Evolutionary conservation across 2,113 vertebrate species (phyloP).

Genomic region (Dicentrarchus labrax): DNA sequence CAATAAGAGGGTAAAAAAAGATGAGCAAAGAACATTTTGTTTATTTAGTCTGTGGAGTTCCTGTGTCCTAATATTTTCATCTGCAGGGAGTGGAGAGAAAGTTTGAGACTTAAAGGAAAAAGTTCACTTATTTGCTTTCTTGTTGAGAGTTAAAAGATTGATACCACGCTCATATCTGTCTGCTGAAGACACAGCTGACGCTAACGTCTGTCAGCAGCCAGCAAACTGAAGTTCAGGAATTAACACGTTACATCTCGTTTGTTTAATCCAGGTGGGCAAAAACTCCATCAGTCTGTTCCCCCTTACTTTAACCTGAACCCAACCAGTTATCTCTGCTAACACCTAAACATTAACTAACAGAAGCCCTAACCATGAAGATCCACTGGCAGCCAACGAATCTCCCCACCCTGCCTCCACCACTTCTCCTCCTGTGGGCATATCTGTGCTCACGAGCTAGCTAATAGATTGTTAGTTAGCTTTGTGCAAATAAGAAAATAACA

Average conservation of each 20-base stretch:
- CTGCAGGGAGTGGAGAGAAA: constrained; percentile 63
- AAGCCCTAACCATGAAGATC: background rate
- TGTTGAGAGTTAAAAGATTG: background rate
- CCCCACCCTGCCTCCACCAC: too few relatives aligned
- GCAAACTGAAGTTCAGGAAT: background rate
- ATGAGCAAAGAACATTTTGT: constrained; percentile 24
- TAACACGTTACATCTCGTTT: background rate
- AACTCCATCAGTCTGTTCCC: background rate
- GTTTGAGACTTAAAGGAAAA: constrained; percentile 49
- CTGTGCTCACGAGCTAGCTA: background rate
- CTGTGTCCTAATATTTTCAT: constrained; percentile 67
- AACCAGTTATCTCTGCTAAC: background rate
- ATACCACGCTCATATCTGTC: background rate
- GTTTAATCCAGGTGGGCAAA: background rate
- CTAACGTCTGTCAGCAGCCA: background rate
- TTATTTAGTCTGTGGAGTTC: constrained; percentile 60
- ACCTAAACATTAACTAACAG: background rate
- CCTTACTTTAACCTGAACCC: background rate
- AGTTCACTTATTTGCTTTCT: constrained; percentile 6
- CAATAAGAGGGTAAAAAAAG: constrained; percentile 16
- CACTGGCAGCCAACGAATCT: background rate
- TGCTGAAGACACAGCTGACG: background rate
- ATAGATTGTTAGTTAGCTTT: background rate
- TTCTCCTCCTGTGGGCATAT: background rate
- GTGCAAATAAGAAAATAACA: background rate